A percentile compares a stretch with the other conserved stretches of the same genome.
These are phyloP conservation scores for Prinia subflava DNA, from an alignment of 2,113 vertebrate species.

Conservation along the genomic window DNA sequence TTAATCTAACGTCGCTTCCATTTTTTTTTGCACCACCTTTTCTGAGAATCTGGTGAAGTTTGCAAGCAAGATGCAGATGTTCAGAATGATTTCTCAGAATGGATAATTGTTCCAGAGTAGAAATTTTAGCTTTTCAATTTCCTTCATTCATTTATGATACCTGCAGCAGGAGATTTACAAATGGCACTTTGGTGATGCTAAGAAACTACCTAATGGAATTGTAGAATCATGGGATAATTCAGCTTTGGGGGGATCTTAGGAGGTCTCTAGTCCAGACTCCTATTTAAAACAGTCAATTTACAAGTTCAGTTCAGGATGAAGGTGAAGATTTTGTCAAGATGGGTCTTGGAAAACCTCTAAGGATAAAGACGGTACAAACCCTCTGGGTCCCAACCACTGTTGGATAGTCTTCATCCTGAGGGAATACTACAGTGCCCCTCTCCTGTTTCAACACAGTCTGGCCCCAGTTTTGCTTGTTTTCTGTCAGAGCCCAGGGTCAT, in stretches of 20 bases:
- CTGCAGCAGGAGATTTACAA: background rate
- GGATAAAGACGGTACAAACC: background rate
- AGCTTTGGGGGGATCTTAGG: background rate
- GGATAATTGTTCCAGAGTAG: background rate
- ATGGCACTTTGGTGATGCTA: background rate
- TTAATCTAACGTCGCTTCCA: rapidly evolving
- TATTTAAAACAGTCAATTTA: background rate
- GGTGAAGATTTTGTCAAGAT: background rate
- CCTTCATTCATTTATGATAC: background rate
- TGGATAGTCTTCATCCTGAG: background rate
- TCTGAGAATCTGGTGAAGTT: background rate
- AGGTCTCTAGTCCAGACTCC: background rate
- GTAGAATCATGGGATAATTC: background rate
- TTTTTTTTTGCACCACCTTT: background rate
- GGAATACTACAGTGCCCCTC: background rate
- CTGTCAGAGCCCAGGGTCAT: background rate
- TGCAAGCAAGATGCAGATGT: background rate
- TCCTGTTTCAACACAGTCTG: rapidly evolving
- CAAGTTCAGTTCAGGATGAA: background rate
- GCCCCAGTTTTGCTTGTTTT: rapidly evolving
- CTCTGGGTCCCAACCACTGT: background rate
- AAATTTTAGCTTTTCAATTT: background rate
- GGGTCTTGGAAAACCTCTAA: background rate
- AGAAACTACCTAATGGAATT: background rate
- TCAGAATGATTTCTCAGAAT: background rate